Conservation (phyloP, 2,797 vertebrate species). For the Parauchenoglanis punctatus region DNA sequence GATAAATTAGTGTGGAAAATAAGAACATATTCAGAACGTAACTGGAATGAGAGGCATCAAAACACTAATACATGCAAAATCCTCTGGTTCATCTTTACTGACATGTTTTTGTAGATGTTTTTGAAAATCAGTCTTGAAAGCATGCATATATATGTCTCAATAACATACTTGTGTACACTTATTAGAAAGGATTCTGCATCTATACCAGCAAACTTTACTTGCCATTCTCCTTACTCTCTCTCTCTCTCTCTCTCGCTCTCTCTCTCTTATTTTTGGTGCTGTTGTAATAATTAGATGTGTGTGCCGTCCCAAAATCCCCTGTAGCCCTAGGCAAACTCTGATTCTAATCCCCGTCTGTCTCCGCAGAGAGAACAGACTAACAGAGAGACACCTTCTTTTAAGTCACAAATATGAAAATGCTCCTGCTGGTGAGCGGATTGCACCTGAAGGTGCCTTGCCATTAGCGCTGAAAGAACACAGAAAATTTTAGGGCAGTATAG, state of each 20-base stretch:
- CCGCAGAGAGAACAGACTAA: constrained; percentile 24
- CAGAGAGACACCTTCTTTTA: constrained; percentile 26
- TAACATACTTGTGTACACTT: not conserved
- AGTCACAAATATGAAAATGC: constrained; percentile 57
- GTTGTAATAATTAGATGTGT: constrained; percentile 37
- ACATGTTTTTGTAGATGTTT: not conserved
- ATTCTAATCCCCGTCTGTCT: constrained; percentile 33
- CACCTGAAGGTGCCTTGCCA: constrained; percentile 20
- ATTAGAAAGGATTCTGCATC: not conserved
- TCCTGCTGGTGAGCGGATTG: constrained; percentile 68
- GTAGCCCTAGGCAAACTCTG: constrained; percentile 72
- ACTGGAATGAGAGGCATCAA: not conserved
- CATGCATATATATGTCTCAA: not conserved
- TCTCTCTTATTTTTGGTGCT: not conserved
- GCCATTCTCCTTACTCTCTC: not conserved
- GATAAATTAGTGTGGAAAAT: constrained; percentile 2
- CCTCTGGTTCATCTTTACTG: not conserved
- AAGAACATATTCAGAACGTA: not conserved
- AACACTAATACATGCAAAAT: not conserved
- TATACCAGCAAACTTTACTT: not conserved
- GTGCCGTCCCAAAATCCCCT: constrained; percentile 75
- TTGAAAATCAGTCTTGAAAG: not conserved
- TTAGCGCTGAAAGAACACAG: constrained; percentile 72
- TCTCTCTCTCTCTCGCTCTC: too few relatives aligned
- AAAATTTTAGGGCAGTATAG: constrained; percentile 64